Conservation (phyloP, 2,888 invertebrate genomes). For the Glaucopsyche alexis region DNA sequence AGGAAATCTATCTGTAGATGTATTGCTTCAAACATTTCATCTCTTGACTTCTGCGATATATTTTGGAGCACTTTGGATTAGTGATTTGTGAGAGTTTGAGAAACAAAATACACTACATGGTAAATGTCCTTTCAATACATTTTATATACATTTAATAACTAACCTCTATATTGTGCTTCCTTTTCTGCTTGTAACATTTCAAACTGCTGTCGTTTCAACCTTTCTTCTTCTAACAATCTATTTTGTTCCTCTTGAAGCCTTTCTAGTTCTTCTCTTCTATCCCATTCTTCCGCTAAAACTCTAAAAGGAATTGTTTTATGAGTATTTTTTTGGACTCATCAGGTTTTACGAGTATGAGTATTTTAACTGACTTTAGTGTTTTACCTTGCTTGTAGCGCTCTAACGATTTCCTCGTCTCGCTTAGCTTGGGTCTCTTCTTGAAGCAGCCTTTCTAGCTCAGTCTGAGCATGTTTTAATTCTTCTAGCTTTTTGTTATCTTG, state of each 20-base stretch:
- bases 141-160: background rate
- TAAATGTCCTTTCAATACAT: too few species aligned
- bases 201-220: slow-evolving; percentile 86
- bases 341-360: background rate
- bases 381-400: slow-evolving; percentile 83
- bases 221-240: slow-evolving; percentile 85
- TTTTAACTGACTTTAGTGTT: background rate
- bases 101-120: too few species aligned
- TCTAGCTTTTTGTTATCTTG: slow-evolving; percentile 86
- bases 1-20: background rate
- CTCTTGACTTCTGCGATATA: background rate
- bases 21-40: background rate
- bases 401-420: slow-evolving; percentile 89
- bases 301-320: slow-evolving; percentile 48
- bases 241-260: slow-evolving; percentile 88
- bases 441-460: slow-evolving; percentile 84
- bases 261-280: slow-evolving; percentile 89
- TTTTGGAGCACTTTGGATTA: background rate
- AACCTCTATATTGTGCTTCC: slow-evolving; percentile 84
- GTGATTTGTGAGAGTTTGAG: too few species aligned
- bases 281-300: slow-evolving; percentile 91
- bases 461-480: slow-evolving; percentile 85
- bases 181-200: slow-evolving; percentile 86
- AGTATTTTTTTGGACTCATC: background rate
- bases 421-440: slow-evolving; percentile 92